Conservation (phyloP, 2,797 vertebrate species). For the Loriculus beryllinus region DNA sequence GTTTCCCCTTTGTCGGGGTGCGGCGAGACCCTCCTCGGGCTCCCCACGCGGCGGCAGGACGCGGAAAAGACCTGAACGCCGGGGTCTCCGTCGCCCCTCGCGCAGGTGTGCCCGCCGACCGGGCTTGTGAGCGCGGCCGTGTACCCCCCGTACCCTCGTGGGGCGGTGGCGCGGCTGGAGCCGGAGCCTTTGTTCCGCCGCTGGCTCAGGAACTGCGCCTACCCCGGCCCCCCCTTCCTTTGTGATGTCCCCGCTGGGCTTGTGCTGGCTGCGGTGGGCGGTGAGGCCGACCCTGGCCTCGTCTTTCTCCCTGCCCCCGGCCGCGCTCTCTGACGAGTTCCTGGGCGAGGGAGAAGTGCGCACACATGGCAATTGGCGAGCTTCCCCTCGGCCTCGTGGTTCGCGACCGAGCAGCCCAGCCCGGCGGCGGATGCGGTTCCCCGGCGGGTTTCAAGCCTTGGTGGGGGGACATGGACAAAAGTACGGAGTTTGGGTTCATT, state of each 20-base stretch:
- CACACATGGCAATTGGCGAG: conserved; percentile 7
- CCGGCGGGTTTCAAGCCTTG: background rate
- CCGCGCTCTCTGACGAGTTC: conserved; percentile 26
- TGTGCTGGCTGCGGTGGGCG: background rate
- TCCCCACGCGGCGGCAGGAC: background rate
- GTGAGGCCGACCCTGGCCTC: background rate
- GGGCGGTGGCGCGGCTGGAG: background rate
- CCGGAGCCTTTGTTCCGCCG: background rate
- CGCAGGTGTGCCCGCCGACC: background rate
- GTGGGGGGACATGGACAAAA: background rate
- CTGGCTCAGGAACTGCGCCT: background rate
- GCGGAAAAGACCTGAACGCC: background rate
- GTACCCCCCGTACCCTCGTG: background rate
- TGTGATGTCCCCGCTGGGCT: background rate
- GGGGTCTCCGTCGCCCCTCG: background rate
- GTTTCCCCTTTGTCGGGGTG: background rate
- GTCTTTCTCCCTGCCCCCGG: background rate
- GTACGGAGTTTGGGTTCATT: background rate
- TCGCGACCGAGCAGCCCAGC: background rate
- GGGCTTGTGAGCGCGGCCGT: background rate
- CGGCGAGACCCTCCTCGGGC: background rate
- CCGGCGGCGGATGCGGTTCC: background rate
- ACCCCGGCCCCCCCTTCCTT: background rate
- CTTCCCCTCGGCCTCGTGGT: background rate
- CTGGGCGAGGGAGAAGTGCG: conserved; percentile 26